Conservation (phyloP, 2,113 vertebrate species). For the Ellobius talpinus region DNA sequence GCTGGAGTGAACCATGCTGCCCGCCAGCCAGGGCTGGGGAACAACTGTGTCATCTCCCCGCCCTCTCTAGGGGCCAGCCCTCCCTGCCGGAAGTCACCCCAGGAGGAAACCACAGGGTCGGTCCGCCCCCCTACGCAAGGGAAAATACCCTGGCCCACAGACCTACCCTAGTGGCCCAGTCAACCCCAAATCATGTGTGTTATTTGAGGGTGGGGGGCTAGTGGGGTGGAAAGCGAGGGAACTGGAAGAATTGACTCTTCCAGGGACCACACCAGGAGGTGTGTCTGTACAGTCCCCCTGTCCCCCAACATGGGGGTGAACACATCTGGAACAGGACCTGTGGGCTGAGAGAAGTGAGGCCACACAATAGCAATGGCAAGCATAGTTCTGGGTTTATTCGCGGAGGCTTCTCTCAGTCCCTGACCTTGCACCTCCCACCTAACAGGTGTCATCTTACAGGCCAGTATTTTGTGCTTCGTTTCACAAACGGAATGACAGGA, state of each 20-base stretch:
- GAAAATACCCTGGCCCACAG: slow-evolving; percentile 74
- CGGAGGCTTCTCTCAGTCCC: background rate
- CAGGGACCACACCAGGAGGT: background rate
- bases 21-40: slow-evolving; percentile 76
- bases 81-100: slow-evolving; percentile 80
- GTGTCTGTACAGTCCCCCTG: background rate
- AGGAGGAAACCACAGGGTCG: slow-evolving; percentile 82
- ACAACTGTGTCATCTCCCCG: slow-evolving; percentile 83
- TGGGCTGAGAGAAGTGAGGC: background rate
- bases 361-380: background rate
- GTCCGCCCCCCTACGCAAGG: slow-evolving; percentile 77
- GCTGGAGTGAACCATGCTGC: slow-evolving; percentile 80
- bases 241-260: background rate
- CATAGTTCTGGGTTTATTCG: background rate
- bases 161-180: slow-evolving; percentile 35
- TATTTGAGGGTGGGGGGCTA: background rate
- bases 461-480: background rate
- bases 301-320: background rate
- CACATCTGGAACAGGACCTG: background rate
- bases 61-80: slow-evolving; percentile 77
- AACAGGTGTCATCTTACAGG: background rate
- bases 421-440: background rate
- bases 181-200: slow-evolving; percentile 51
- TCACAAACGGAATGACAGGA: slow-evolving; percentile 13
- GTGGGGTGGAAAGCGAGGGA: background rate